Evolutionary conservation across 2,888 invertebrate genomes (phyloP).

Genomic region (Ophioninae sp.): DNA sequence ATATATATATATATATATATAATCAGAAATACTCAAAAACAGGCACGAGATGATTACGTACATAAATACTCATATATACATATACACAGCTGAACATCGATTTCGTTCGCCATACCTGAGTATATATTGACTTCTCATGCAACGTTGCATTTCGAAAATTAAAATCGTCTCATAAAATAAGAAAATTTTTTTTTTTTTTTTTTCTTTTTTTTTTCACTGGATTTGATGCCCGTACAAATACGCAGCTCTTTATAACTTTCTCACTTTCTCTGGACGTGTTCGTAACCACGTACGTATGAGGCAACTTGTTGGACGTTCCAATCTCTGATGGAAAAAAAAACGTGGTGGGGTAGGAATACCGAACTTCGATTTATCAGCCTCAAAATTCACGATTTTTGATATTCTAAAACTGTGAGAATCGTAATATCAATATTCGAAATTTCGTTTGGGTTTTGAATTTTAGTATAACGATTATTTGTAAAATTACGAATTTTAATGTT

Average conservation of each 20-base stretch:
- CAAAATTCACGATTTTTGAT: no score
- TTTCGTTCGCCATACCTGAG: background rate
- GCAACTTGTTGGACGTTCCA: background rate
- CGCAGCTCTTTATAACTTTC: background rate
- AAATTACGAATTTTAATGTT: no score
- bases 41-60: no score
- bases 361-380: no score
- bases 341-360: no score
- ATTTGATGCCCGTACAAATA: background rate
- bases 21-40: no score
- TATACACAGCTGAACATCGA: slow-evolving; percentile 11
- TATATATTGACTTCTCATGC: background rate
- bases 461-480: no score
- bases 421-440: no score
- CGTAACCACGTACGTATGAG: background rate
- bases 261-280: background rate
- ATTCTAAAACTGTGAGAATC: no score
- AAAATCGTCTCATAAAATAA: slow-evolving; percentile 8
- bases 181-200: background rate
- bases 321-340: background rate
- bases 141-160: background rate
- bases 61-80: background rate
- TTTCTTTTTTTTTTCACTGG: background rate
- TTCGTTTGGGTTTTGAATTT: no score
- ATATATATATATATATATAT: background rate